phyloP scores from a whole-genome alignment of 1,140 invertebrate genomes.

The Theocolax elegans region DNA sequence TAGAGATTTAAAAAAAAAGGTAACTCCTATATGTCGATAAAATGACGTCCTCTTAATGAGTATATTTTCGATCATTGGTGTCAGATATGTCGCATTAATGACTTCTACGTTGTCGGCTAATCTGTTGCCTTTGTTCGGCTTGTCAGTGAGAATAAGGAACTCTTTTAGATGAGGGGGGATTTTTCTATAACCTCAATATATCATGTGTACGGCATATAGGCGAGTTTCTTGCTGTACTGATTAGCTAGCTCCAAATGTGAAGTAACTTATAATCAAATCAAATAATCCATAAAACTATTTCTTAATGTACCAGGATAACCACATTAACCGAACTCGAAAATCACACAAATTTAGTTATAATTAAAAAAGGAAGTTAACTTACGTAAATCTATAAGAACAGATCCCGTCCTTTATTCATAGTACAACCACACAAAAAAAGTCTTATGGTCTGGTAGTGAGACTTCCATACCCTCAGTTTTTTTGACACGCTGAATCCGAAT shows the following conservation, averaged over 20 bases:
- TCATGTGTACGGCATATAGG: conserved; percentile 98
- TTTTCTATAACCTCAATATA: conserved; percentile 92
- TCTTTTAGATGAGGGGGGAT: conserved; percentile 99
- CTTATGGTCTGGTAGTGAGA: too few relatives aligned
- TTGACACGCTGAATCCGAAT: too few relatives aligned
- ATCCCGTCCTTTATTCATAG: too few relatives aligned
- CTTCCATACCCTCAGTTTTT: too few relatives aligned
- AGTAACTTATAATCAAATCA: conserved; percentile 94
- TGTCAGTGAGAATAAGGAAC: conserved; percentile 84
- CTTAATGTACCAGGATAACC: conserved; percentile 99
- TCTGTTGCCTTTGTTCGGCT: conserved; percentile 65
- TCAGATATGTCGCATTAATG: conserved; percentile 94
- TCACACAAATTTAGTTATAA: too few relatives aligned
- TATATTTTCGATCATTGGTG: conserved; percentile 90
- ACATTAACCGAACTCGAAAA: too few relatives aligned
- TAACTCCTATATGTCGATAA: too few relatives aligned
- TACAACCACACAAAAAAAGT: too few relatives aligned
- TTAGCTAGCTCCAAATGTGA: conserved; percentile 86
- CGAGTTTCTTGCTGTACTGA: conserved; percentile 98
- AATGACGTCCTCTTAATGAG: too few relatives aligned
- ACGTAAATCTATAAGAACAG: too few relatives aligned
- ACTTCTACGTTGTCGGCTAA: conserved; percentile 89
- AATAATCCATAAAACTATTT: conserved; percentile 98
- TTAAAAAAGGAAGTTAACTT: too few relatives aligned
- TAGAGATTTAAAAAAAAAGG: too few relatives aligned